Evolutionary conservation across 1,140 invertebrate genomes (phyloP).

Genomic region (Xylocopa sonorina): DNA sequence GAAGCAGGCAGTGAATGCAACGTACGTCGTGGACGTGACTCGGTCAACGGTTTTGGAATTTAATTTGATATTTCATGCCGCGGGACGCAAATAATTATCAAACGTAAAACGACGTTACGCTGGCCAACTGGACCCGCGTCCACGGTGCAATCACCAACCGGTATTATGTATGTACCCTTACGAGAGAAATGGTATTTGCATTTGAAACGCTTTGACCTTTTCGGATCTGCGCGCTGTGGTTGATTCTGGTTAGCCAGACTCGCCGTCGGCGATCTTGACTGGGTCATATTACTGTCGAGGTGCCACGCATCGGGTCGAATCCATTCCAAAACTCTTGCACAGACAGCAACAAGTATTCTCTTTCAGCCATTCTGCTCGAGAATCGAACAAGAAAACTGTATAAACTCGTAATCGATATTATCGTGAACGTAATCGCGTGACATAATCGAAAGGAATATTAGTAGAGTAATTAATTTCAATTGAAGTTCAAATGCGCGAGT

Average conservation of each 20-base stretch:
- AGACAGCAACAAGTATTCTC: neutral
- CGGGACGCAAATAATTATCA: slow-evolving; percentile 54
- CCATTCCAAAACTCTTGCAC: neutral
- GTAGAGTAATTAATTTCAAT: neutral
- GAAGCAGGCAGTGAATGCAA: slow-evolving; percentile 20
- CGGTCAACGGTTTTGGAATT: slow-evolving; percentile 45
- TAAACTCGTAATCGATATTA: no score
- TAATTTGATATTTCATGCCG: slow-evolving; percentile 38
- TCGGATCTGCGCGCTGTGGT: slow-evolving; percentile 20
- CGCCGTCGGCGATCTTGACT: slow-evolving; percentile 36
- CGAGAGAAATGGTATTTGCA: slow-evolving; percentile 63
- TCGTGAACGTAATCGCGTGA: no score
- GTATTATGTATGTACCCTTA: slow-evolving; percentile 51
- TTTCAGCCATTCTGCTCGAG: neutral
- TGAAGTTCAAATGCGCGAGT: neutral
- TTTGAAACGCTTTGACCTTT: slow-evolving; percentile 71
- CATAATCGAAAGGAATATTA: neutral
- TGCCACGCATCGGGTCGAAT: neutral
- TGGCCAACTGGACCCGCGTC: slow-evolving; percentile 18
- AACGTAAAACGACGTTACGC: slow-evolving; percentile 32
- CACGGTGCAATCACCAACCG: slow-evolving; percentile 41
- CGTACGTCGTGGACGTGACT: slow-evolving; percentile 39
- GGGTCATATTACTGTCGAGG: neutral
- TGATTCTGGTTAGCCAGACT: slow-evolving; percentile 20
- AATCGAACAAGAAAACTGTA: no score